Evolutionary conservation across 2,888 invertebrate genomes (phyloP), one percentile per base, ranked within the genome.

Genomic region (Himalopsyche tibetana): DNA sequence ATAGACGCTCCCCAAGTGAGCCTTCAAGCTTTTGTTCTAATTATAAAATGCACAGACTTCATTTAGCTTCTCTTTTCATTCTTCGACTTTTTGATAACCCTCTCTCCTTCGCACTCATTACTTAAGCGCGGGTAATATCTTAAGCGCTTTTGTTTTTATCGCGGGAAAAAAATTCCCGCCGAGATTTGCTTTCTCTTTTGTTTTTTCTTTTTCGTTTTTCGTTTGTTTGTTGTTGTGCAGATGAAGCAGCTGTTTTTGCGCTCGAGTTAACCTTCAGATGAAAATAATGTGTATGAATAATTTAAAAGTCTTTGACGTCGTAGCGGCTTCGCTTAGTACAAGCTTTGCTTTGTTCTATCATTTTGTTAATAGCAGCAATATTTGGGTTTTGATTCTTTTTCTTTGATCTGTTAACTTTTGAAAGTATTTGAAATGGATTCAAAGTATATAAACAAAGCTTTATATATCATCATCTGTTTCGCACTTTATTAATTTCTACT

Each of bases 1-100:
- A 88, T 87, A 88, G 85, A 86, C 87, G 87, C 84, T 80, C 36
- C 40, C 84, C 84, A 82, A 82, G 80, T 80, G 83, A 88, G 84
- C 85, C 87, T 87, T 51, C 82, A 45, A 80, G 86, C 87, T 87
- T 88, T 88, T 88, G 88, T 86, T 87, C 88, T 88, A 88, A 88
- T 88, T 88, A 88, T 87, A 88, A 88, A 88, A 84, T 87, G 88
- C 88, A 63, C 63, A 86, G 84, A 84, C 85, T 85, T 83, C 79
- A 19, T 63, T 63, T 63, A 63, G 82, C 38, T 63, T 80, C 74
- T 28, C 45, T 38, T 55, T 55, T 87, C 87, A 42, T 83, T 80
- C 82, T 85, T 51, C 19, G 38, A n/a, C 56, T 69, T 55, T 80
- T 42, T 28, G 42, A 56, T 82, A 28, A 15, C 51, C 40, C 74